Percentiles rank a stretch among this genome's conserved stretches.
phyloP scores from a whole-genome alignment of 2,888 invertebrate species.

The Parnassius glacialis region DNA sequence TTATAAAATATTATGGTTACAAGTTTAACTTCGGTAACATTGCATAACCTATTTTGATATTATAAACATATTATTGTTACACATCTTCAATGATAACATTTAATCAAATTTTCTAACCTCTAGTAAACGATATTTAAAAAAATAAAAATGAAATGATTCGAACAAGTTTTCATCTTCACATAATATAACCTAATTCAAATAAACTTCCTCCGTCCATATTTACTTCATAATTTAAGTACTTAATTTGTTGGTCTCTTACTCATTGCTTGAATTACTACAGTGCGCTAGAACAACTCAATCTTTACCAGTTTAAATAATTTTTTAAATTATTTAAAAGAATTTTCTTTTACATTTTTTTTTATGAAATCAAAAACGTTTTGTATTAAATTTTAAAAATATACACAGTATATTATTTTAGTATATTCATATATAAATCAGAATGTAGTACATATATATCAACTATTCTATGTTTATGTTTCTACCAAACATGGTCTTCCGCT shows the following conservation, averaged over 20 bases:
- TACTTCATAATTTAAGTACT: conserved; percentile 72
- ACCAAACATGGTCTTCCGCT: no score
- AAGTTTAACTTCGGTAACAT: conserved; percentile 21
- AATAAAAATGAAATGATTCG: neutral
- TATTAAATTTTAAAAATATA: no score
- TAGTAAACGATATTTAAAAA: neutral
- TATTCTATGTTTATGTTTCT: no score
- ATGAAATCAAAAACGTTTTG: no score
- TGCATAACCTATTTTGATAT: conserved; percentile 8
- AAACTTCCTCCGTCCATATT: conserved; percentile 73
- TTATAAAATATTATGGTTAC: conserved; percentile 26
- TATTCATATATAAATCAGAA: no score
- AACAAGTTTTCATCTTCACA: conserved; percentile 12
- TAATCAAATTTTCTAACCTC: neutral
- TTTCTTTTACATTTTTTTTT: no score
- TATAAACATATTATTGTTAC: conserved; percentile 4
- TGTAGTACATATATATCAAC: no score
- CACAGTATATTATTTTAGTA: no score
- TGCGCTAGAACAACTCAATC: neutral
- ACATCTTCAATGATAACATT: neutral
- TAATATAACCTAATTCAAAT: conserved; percentile 41
- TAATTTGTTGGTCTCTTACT: conserved; percentile 63
- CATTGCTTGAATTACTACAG: conserved; percentile 1
- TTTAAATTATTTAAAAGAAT: no score
- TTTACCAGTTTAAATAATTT: neutral